phyloP scores from a whole-genome alignment of 2,113 vertebrate genomes.

The Ancistrus triradiatus region DNA sequence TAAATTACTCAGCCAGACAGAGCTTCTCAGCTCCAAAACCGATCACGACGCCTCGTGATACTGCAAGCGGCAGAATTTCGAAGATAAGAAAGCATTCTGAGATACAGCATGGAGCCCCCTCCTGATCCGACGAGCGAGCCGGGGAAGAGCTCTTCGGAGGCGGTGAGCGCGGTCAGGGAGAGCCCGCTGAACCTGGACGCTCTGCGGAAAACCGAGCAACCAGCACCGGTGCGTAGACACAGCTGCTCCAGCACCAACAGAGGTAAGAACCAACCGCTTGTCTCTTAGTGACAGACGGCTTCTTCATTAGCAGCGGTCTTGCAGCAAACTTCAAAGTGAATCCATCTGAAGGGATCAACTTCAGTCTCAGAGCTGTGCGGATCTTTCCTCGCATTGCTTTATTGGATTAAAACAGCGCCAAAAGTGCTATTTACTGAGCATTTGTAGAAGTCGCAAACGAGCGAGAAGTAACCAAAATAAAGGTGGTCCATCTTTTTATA shows the following conservation, averaged over 20 bases:
- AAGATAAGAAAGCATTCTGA: conserved; percentile 55
- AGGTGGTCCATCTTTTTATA: too few relatives aligned
- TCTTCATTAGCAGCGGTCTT: neutral
- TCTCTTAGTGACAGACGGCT: neutral
- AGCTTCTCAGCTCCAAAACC: conserved; percentile 76
- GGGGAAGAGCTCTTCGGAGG: conserved; percentile 86
- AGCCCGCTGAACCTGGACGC: conserved; percentile 84
- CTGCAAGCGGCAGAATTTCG: conserved; percentile 35
- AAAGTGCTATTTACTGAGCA: too few relatives aligned
- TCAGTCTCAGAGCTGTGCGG: conserved; percentile 9
- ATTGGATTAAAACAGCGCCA: too few relatives aligned
- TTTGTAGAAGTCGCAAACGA: too few relatives aligned
- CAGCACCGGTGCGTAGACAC: conserved; percentile 82
- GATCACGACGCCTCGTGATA: conserved; percentile 74
- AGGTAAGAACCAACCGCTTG: conserved; percentile 67
- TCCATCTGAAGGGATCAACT: conserved; percentile 41
- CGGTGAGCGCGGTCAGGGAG: conserved; percentile 84
- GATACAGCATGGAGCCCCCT: conserved; percentile 90
- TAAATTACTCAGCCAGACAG: conserved; percentile 84
- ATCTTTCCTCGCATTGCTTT: too few relatives aligned
- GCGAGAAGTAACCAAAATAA: too few relatives aligned
- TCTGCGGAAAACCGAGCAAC: conserved; percentile 84
- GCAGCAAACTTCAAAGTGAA: conserved; percentile 68
- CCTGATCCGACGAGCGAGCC: conserved; percentile 87
- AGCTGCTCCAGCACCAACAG: conserved; percentile 85